Percentiles rank a stretch among this genome's conserved stretches.
Conservation (phyloP, 2,113 vertebrate genomes). For the Microcebus ravelobensis region DNA sequence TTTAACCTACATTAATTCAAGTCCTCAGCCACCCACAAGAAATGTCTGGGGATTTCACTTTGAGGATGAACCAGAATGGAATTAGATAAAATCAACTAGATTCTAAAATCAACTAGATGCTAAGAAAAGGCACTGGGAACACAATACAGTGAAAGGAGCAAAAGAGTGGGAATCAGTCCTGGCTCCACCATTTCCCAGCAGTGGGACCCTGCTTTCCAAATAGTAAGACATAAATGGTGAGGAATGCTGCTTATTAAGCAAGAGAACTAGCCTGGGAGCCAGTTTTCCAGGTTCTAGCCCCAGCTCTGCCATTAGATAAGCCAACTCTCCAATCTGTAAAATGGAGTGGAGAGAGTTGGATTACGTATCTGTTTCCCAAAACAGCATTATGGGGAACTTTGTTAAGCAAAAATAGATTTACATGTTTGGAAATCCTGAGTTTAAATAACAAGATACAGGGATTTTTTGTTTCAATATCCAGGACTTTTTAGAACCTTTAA, state of each 20-base stretch:
- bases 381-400: neutral
- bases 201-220: neutral
- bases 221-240: neutral
- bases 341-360: neutral
- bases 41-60: conserved; percentile 37
- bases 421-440: neutral
- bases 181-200: neutral
- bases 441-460: neutral
- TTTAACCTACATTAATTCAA: conserved; percentile 69
- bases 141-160: neutral
- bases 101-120: neutral
- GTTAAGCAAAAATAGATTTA: neutral
- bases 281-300: neutral
- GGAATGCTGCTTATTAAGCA: neutral
- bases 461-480: neutral
- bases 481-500: neutral
- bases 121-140: neutral
- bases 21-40: conserved; percentile 29
- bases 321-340: neutral
- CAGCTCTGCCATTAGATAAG: neutral
- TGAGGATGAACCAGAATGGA: conserved; percentile 41
- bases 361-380: neutral
- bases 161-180: neutral
- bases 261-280: neutral
- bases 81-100: neutral